Conservation (phyloP, 2,888 invertebrate genomes). For the Ommatoiulus sabulosus region DNA sequence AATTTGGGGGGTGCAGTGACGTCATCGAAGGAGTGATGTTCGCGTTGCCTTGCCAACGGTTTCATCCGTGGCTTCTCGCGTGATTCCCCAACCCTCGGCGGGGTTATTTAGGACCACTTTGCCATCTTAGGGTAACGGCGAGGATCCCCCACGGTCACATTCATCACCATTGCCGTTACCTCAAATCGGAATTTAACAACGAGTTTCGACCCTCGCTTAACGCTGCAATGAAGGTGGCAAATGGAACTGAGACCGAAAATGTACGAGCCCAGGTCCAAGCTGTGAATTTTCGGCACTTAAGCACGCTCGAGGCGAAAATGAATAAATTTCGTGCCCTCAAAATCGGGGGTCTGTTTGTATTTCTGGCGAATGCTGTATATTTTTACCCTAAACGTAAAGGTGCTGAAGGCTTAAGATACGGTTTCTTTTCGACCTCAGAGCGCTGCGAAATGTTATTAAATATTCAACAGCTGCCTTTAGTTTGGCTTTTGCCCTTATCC, state of each 20-base stretch:
- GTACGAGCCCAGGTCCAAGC: not conserved
- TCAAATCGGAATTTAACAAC: conserved; percentile 1
- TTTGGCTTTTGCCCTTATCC: not conserved
- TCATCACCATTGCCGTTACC: not conserved
- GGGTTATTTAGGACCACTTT: not conserved
- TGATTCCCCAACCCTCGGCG: not conserved
- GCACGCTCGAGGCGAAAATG: not conserved
- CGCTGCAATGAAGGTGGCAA: not conserved
- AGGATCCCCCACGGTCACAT: not conserved
- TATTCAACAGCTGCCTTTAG: not conserved
- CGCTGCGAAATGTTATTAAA: not conserved
- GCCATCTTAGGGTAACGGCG: not conserved
- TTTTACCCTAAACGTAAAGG: not conserved
- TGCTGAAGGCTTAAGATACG: not conserved
- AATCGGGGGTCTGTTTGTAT: not conserved
- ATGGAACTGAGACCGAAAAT: not conserved
- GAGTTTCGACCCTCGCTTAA: not conserved
- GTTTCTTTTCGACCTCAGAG: not conserved
- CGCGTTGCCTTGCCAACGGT: not conserved
- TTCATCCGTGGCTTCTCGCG: not conserved
- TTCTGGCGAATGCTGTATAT: not conserved
- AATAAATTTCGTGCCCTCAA: not conserved
- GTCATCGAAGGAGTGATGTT: not conserved
- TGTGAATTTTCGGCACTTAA: not conserved
- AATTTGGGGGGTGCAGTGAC: not conserved